Conservation (phyloP, 2,888 invertebrate species). For the Papilio elwesi region DNA sequence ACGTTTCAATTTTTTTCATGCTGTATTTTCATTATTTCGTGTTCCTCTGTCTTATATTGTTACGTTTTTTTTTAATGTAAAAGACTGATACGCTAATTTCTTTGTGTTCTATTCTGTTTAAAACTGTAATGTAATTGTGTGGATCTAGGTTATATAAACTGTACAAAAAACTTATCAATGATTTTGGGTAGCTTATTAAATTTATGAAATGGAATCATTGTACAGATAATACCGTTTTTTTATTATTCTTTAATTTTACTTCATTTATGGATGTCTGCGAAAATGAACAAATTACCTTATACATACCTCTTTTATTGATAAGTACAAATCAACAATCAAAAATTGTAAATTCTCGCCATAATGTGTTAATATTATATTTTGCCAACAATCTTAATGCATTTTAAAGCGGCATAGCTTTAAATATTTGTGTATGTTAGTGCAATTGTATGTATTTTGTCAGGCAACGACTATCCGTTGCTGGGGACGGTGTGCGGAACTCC, state of each 20-base stretch:
- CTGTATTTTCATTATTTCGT: constrained; percentile 44
- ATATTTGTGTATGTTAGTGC: constrained; percentile 64
- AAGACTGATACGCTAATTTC: constrained; percentile 75
- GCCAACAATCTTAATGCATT: constrained; percentile 16
- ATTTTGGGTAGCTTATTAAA: not conserved
- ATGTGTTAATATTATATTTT: constrained; percentile 27
- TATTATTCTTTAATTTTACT: not conserved
- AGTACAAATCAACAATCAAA: constrained; percentile 46
- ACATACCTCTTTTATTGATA: constrained; percentile 47
- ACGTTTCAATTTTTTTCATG: constrained; percentile 53
- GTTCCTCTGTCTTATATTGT: constrained; percentile 48
- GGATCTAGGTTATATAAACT: constrained; percentile 39
- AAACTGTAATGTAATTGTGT: constrained; percentile 42
- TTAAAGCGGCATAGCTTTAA: constrained; percentile 54
- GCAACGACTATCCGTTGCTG: not conserved
- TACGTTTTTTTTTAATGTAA: constrained; percentile 51
- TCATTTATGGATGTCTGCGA: constrained; percentile 3
- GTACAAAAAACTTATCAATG: not conserved
- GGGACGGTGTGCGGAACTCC: constrained; percentile 66
- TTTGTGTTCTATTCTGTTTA: constrained; percentile 54
- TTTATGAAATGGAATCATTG: constrained; percentile 9
- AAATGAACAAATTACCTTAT: constrained; percentile 25
- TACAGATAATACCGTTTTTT: constrained; percentile 1
- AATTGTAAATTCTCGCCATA: constrained; percentile 33
- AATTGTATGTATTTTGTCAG: constrained; percentile 63